Evolutionary conservation across 1,140 invertebrate genomes (phyloP), one percentile per base, ranked within the genome.

Genomic region (Bradynema listronoti): DNA sequence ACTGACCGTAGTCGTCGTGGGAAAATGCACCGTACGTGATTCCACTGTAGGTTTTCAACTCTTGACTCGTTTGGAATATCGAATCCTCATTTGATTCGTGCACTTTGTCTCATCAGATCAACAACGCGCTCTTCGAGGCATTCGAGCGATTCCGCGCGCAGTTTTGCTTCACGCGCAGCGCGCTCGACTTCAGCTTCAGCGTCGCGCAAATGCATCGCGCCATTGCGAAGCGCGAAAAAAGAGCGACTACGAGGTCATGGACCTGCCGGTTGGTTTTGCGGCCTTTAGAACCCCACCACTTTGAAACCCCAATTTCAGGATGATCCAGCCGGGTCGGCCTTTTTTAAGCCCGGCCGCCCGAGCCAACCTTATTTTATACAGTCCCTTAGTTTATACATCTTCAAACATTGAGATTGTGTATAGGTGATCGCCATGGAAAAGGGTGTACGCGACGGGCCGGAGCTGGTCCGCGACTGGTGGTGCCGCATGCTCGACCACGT

Each of bases 221-320:
- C 24, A 27, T 71, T 24, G 69, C 69, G 0, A 71, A 75, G 52
- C 29, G 36, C 25, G 72, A 75, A 32, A 71, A 71, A 61, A 67
- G n/a, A n/a, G n/a, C n/a, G n/a, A n/a, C n/a, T n/a, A n/a, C n/a
- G n/a, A n/a, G n/a, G n/a, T n/a, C n/a, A n/a, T n/a, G n/a, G n/a
- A n/a, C n/a, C n/a, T n/a, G n/a, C n/a, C n/a, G n/a, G n/a, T n/a
- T n/a, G n/a, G n/a, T n/a, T n/a, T n/a, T n/a, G n/a, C n/a, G n/a
- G n/a, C n/a, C n/a, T n/a, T n/a, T n/a, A n/a, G n/a, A n/a, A n/a
- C n/a, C n/a, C n/a, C n/a, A n/a, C n/a, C n/a, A n/a, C n/a, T n/a
- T n/a, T n/a, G n/a, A n/a, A n/a, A n/a, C n/a, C n/a, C n/a, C n/a
- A n/a, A n/a, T n/a, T n/a, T n/a, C n/a, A n/a, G n/a, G n/a, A n/a